These are phyloP conservation scores for Magallana nippona DNA, from an alignment of 2,888 invertebrate species.

Conservation along the genomic window DNA sequence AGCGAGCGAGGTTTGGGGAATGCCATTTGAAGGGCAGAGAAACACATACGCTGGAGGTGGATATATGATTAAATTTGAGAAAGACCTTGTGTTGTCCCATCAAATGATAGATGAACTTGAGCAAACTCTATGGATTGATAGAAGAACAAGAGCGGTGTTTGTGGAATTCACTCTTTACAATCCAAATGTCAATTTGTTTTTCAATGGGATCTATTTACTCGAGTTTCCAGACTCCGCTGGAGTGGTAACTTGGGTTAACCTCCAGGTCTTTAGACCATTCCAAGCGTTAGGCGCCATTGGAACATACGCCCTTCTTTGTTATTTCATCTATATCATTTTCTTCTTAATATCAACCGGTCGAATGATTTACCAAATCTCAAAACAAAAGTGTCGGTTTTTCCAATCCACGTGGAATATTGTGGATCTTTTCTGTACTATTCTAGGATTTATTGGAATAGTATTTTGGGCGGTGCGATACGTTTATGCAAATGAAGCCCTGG, in stretches of 20 bases:
- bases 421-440: conserved; percentile 49
- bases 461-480: conserved; percentile 52
- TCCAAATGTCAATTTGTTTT: conserved; percentile 70
- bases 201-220: conserved; percentile 26
- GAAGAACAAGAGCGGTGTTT: conserved; percentile 70
- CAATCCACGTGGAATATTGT: conserved; percentile 56
- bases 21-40: conserved; percentile 42
- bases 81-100: conserved; percentile 26
- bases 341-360: conserved; percentile 50
- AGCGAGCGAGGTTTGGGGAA: conserved; percentile 44
- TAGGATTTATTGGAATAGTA: conserved; percentile 50
- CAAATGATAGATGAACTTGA: conserved; percentile 51
- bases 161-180: conserved; percentile 74
- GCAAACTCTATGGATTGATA: conserved; percentile 68
- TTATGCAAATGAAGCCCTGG: conserved; percentile 51
- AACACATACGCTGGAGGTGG: conserved; percentile 48
- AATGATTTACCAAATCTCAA: conserved; percentile 52
- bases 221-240: conserved; percentile 43
- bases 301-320: conserved; percentile 38
- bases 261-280: conserved; percentile 43
- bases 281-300: conserved; percentile 39
- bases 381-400: conserved; percentile 46
- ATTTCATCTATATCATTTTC: conserved; percentile 54
- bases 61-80: conserved; percentile 42
- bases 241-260: conserved; percentile 14